phyloP scores from a whole-genome alignment of 2,888 invertebrate genomes.

The Drosophila longiperda region DNA sequence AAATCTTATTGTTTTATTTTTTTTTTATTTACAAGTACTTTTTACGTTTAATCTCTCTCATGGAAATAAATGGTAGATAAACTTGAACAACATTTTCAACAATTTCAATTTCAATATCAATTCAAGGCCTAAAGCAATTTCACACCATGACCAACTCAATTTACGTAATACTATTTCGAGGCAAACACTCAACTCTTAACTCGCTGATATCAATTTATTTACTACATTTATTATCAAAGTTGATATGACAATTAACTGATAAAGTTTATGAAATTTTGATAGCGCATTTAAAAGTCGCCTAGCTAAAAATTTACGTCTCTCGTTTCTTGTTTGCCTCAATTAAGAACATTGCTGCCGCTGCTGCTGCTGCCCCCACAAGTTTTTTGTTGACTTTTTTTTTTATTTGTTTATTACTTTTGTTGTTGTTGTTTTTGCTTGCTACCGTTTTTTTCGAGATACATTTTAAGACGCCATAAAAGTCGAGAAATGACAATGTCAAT shows the following conservation, averaged over 20 bases:
- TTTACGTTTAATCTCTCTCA: neutral
- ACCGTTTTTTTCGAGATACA: constrained; percentile 65
- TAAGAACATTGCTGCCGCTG: constrained; percentile 45
- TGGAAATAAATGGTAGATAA: neutral
- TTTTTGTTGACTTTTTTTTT: neutral
- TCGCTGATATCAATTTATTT: neutral
- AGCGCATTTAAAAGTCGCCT: constrained; percentile 23
- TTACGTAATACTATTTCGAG: neutral
- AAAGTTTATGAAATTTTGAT: neutral
- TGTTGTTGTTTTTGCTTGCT: constrained; percentile 14
- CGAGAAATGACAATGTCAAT: constrained; percentile 78
- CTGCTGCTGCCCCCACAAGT: constrained; percentile 52
- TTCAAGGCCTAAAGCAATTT: neutral
- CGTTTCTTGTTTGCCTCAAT: constrained; percentile 53
- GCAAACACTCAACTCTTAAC: neutral
- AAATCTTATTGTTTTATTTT: neutral
- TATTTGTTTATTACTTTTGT: constrained; percentile 11
- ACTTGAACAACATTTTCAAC: neutral
- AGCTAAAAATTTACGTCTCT: constrained; percentile 15
- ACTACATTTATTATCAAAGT: neutral
- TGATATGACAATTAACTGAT: neutral
- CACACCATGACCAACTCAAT: neutral
- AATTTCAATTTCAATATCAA: neutral
- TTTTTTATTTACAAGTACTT: neutral
- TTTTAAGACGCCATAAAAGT: constrained; percentile 80